Conservation (phyloP, 2,888 invertebrate species). For the Dusona sp. region DNA sequence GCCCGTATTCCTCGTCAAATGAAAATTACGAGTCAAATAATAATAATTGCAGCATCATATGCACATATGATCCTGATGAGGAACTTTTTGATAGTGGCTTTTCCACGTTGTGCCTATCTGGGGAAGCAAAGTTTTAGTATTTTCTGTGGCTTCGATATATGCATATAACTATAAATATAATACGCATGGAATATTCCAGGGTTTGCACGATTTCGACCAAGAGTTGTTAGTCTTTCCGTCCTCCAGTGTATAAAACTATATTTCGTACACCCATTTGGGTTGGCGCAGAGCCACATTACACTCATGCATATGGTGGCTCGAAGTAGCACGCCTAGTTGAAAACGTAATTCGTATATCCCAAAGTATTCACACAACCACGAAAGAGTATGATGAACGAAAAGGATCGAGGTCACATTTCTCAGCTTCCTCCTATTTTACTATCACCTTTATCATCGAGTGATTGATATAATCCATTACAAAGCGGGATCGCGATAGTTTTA, state of each 20-base stretch:
- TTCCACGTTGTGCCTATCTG: not conserved
- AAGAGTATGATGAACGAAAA: slow-evolving; percentile 38
- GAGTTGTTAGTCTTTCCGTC: slow-evolving; percentile 30
- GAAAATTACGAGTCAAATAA: slow-evolving; percentile 8
- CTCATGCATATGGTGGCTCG: not conserved
- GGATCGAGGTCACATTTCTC: slow-evolving; percentile 16
- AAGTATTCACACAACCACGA: slow-evolving; percentile 23
- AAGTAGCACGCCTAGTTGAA: slow-evolving; percentile 28
- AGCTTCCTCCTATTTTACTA: slow-evolving; percentile 13
- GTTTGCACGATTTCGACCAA: slow-evolving; percentile 27
- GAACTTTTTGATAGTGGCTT: slow-evolving; percentile 41
- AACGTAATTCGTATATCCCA: slow-evolving; percentile 12
- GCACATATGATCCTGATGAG: slow-evolving; percentile 1
- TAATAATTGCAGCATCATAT: not conserved
- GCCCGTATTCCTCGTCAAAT: not conserved
- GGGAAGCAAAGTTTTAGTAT: slow-evolving; percentile 28
- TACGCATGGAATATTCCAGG: slow-evolving; percentile 20
- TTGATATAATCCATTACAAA: slow-evolving; percentile 48
- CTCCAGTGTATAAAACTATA: slow-evolving; percentile 13
- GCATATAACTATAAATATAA: not conserved
- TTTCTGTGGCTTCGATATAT: slow-evolving; percentile 29
- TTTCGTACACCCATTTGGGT: slow-evolving; percentile 28
- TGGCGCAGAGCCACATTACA: slow-evolving; percentile 53
- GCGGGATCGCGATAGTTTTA: slow-evolving; percentile 21
- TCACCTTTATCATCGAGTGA: slow-evolving; percentile 36